These are phyloP conservation scores for Leucozona laternaria DNA, from an alignment of 2,888 invertebrate genomes.

Conservation along the genomic window DNA sequence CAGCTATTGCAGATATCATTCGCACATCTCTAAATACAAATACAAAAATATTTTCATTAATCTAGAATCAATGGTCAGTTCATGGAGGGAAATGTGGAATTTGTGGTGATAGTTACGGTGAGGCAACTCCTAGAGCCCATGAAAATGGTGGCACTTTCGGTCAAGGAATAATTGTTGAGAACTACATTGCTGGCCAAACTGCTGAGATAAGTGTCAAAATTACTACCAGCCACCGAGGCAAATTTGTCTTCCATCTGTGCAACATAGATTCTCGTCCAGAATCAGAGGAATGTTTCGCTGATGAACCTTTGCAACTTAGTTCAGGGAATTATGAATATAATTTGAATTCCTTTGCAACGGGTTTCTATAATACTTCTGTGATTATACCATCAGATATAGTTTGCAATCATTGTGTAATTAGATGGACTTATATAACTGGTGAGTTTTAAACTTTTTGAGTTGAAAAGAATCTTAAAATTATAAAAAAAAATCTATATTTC, in stretches of 20 bases:
- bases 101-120: constrained; percentile 85
- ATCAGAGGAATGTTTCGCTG: constrained; percentile 84
- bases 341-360: constrained; percentile 48
- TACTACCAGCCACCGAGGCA: constrained; percentile 84
- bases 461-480: no score
- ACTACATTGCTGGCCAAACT: constrained; percentile 73
- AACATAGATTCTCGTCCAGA: constrained; percentile 83
- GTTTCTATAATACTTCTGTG: constrained; percentile 76
- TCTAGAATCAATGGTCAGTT: constrained; percentile 82
- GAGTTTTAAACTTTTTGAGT: constrained; percentile 68
- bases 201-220: constrained; percentile 80
- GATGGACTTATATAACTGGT: constrained; percentile 84
- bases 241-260: constrained; percentile 84
- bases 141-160: constrained; percentile 85
- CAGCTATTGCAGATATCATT: background rate
- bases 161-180: constrained; percentile 84
- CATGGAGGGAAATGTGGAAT: constrained; percentile 85
- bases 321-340: constrained; percentile 76
- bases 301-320: constrained; percentile 79
- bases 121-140: constrained; percentile 84
- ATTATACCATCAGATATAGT: constrained; percentile 81
- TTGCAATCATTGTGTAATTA: constrained; percentile 84
- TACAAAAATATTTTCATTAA: background rate
- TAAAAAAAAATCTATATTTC: background rate
- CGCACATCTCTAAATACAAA: background rate